Base-by-base conservation (phyloP, 2,797 vertebrate genomes). In the Lophius americanus region DNA sequence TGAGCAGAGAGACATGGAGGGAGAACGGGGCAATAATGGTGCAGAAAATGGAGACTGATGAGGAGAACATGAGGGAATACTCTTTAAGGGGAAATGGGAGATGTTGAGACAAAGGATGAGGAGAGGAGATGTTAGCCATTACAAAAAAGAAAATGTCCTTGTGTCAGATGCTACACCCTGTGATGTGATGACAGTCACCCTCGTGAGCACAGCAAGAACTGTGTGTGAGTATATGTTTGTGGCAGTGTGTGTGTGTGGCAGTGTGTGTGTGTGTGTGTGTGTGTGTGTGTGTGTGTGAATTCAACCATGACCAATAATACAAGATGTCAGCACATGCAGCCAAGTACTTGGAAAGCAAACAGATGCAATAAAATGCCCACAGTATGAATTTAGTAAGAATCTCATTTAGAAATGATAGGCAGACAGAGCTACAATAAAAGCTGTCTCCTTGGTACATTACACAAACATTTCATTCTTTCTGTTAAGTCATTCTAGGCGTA, bases 151-250 rank as follows among this genome's bases (percentile, higher is more conserved):
- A 37, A 9, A 5, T 5, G 51, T 48, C 49, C 14, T 69, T 43
- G 38, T 76, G 85, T 85, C 84, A 78, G 78, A 78, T 75, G 84
- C 78, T 80, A 46, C 64, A 23, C 70, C 68, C 76, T 74, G 83
- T 75, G 83, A 87, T 88, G 55, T 73, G 57, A 75, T 59, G 78
- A 78, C 77, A 65, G 63, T 60, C 13, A 4, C 65, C 77, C 80
- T 73, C 7, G 62, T 84, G 80, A 83, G 82, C 71, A 23, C 70
- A 73, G 65, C 75, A 36, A 59, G 68, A 57, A 43, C 37, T 48
- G 43, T 66, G 51, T n/a, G 7, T 48, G 60, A 50, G 9, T 48
- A 62, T 41, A 51, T 46, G 9, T 14, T 59, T 58, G 51, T 44
- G 53, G 60, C 36, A 50, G 61, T 52, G 55, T 60, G 39, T 47